These are phyloP conservation scores for Drosophila prostipennis DNA, from an alignment of 2,888 invertebrate genomes.

Conservation along the genomic window DNA sequence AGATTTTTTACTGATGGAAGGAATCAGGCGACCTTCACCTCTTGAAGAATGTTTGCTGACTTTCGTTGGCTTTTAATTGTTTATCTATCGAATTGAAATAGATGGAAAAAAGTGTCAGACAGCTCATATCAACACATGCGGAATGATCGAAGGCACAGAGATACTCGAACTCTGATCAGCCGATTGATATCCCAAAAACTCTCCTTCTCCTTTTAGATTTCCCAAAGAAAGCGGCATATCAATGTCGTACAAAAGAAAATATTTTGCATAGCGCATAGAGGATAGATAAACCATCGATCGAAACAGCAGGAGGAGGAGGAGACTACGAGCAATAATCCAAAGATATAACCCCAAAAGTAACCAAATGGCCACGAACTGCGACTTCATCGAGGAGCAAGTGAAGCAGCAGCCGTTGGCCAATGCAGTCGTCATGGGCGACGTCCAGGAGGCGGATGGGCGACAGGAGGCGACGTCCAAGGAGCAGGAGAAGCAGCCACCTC, in stretches of 20 bases:
- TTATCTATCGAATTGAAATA: background rate
- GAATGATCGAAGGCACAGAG: constrained; percentile 42
- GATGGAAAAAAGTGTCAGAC: background rate
- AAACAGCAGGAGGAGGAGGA: constrained; percentile 8
- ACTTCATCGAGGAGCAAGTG: constrained; percentile 73
- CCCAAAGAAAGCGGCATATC: constrained; percentile 46
- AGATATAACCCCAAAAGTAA: constrained; percentile 14
- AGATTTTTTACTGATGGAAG: background rate
- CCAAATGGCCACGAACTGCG: constrained; percentile 82
- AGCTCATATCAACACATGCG: constrained; percentile 73
- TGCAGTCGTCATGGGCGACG: constrained; percentile 18
- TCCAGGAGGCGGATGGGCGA: constrained; percentile 28
- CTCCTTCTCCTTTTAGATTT: constrained; percentile 56
- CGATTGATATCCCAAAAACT: constrained; percentile 8
- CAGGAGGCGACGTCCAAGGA: constrained; percentile 53
- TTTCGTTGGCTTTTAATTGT: background rate
- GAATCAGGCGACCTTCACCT: constrained; percentile 64
- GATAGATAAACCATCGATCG: constrained; percentile 14
- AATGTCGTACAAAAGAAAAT: constrained; percentile 81
- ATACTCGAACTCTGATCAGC: background rate
- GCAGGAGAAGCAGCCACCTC: background rate
- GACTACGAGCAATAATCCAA: constrained; percentile 8
- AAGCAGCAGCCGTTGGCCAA: constrained; percentile 57
- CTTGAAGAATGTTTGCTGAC: constrained; percentile 2
- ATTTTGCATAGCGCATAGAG: constrained; percentile 42